Evolutionary conservation across 2,888 invertebrate species (phyloP), one percentile per base, ranked within the genome.

Genomic region (Scaptomyza polygonia): DNA sequence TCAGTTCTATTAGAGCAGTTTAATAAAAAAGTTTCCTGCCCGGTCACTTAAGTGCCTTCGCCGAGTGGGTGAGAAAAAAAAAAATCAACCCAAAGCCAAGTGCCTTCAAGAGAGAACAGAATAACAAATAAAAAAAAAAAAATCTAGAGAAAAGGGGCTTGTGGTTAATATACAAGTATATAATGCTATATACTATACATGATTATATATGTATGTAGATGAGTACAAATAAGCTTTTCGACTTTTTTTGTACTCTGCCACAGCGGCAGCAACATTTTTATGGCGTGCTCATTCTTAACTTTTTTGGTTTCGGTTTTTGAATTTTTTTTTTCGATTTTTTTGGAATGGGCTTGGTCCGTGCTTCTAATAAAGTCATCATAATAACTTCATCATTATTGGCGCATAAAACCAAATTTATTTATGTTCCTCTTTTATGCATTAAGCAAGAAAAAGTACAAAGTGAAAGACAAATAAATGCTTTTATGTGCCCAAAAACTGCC

Each of bases 361-460:
- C 64, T 54, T 77, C 84, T 81, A 86, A 86, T 86, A 86, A 81
- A 85, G 81, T 83, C 87, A 79, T 87, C 84, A 79, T 87, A 87
- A 87, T 85, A 87, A 87, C 87, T 88, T 81, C 86, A 83, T 81
- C 88, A 84, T 88, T 88, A 88, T 88, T 86, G 84, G 75, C 79
- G 78, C 86, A 86, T 88, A 88, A 88, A 88, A 86, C 75, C 77
- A 81, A 83, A 87, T 86, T 86, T 85, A 86, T 85, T 80, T 82
- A 79, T 79, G 77, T 76, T 70, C 43, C 53, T 63, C 52, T 68
- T 70, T 62, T 75, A 77, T 77, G 77, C 76, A 76, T 77, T 77
- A 76, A 63, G 62, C 66, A 48, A 65, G 57, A 39, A 42, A 63
- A 71, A 70, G 70, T 68, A 72, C 72, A 62, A 72, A 68, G 68